A percentile compares a stretch with the other conserved stretches of the same genome.
These are phyloP conservation scores for Pseudachorutes palmiensis DNA, from an alignment of 1,140 invertebrate species.

Conservation along the genomic window DNA sequence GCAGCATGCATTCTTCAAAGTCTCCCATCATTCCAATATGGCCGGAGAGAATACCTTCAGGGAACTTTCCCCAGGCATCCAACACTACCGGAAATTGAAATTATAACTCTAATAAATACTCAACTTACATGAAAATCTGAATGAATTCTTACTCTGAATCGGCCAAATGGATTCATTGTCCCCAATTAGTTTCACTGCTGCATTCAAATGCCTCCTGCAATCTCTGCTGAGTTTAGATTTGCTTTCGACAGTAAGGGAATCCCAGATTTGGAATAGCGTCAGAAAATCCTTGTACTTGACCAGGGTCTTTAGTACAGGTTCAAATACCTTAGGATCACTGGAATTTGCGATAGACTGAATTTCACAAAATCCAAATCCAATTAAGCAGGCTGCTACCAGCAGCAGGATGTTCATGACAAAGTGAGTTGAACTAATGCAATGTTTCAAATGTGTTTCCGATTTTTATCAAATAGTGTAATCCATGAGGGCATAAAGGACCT, in stretches of 20 bases:
- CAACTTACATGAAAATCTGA: background rate
- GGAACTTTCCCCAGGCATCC: constrained; percentile 60
- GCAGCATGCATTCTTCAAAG: constrained; percentile 57
- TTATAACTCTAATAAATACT: background rate
- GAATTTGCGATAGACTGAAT: too few species aligned
- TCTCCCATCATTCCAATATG: constrained; percentile 62
- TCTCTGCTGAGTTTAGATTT: background rate
- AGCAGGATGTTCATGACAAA: too few species aligned
- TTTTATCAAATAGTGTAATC: too few species aligned
- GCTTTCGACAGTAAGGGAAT: background rate
- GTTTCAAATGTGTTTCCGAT: too few species aligned
- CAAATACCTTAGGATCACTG: background rate
- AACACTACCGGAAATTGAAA: constrained; percentile 48
- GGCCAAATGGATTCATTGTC: background rate
- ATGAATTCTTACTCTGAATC: background rate
- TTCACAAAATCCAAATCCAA: too few species aligned
- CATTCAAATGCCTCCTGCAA: background rate
- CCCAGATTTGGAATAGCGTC: background rate
- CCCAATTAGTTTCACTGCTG: background rate
- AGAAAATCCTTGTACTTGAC: background rate
- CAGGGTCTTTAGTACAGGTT: background rate
- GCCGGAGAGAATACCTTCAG: constrained; percentile 56
- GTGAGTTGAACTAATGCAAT: too few species aligned
- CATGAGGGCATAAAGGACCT: too few species aligned
- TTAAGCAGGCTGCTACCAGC: too few species aligned